Conservation (phyloP, 2,888 invertebrate genomes). For the Lutraria lutraria region DNA sequence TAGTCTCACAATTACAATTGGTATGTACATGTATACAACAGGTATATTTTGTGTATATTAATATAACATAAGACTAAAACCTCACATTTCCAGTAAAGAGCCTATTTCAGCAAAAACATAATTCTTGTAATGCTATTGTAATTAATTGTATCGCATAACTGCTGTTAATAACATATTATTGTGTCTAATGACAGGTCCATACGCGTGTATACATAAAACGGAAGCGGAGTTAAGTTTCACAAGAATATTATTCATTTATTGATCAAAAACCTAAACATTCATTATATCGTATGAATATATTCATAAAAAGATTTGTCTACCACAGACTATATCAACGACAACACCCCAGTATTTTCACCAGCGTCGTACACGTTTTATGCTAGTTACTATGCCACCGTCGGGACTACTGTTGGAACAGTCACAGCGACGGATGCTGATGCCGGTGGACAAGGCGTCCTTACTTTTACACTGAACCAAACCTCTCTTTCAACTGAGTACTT, state of each 20-base stretch:
- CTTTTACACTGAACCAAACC: conserved; percentile 24
- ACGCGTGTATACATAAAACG: not conserved
- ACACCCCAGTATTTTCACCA: conserved; percentile 27
- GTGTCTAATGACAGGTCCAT: not conserved
- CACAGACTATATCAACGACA: conserved; percentile 24
- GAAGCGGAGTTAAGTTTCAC: not conserved
- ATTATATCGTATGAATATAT: not conserved
- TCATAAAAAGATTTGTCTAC: not conserved
- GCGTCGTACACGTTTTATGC: conserved; percentile 12
- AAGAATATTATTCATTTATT: not conserved
- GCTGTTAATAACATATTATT: no score
- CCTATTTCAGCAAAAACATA: not conserved
- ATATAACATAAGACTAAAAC: no score
- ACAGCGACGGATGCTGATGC: conserved; percentile 20
- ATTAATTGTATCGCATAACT: no score
- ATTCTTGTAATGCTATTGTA: no score
- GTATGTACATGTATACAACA: conserved; percentile 25
- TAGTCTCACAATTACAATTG: conserved; percentile 54
- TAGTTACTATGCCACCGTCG: conserved; percentile 25
- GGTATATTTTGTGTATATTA: no score
- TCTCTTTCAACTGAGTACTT: not conserved
- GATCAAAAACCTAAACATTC: not conserved
- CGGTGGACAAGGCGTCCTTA: conserved; percentile 6
- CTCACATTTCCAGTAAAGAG: not conserved
- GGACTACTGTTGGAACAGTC: conserved; percentile 16